A percentile compares a stretch with the other conserved stretches of the same genome.
Evolutionary conservation across 2,113 vertebrate genomes (phyloP).

Genomic region (Perca schrenkii): DNA sequence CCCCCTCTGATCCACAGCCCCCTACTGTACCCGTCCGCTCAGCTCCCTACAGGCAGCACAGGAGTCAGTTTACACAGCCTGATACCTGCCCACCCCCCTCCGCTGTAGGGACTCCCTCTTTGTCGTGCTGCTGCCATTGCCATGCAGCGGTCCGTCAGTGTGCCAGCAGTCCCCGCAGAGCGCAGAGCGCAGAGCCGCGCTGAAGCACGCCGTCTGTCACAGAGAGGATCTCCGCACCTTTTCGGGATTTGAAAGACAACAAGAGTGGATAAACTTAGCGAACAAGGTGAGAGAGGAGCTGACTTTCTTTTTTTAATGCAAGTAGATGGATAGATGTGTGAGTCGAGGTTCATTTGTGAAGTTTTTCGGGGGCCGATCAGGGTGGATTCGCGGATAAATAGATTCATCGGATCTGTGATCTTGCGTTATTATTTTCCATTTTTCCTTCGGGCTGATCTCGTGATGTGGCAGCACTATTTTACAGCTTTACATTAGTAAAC

Average conservation of each 20-base stretch:
- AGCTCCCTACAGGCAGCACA: slow-evolving; percentile 37
- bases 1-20: not conserved
- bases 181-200: slow-evolving; percentile 52
- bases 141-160: slow-evolving; percentile 41
- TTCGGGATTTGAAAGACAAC: slow-evolving; percentile 26
- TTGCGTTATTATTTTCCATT: not conserved
- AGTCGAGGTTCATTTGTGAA: not conserved
- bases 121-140: slow-evolving; percentile 26
- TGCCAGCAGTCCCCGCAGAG: slow-evolving; percentile 54
- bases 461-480: not conserved
- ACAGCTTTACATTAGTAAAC: not conserved
- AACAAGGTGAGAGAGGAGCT: slow-evolving; percentile 50
- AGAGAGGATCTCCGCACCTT: slow-evolving; percentile 9
- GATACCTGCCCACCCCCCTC: slow-evolving; percentile 64
- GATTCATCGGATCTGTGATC: not conserved
- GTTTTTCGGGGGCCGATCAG: slow-evolving; percentile 31
- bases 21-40: not conserved
- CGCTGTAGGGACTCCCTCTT: slow-evolving; percentile 46
- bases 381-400: not conserved
- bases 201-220: slow-evolving; percentile 23
- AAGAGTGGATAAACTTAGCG: slow-evolving; percentile 35
- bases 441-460: not conserved
- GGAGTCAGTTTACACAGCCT: slow-evolving; percentile 70
- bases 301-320: not conserved
- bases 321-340: not conserved